A percentile compares a stretch with the other conserved stretches of the same genome.
Conservation (phyloP, 2,888 invertebrate species). For the Tinea trinotella region DNA sequence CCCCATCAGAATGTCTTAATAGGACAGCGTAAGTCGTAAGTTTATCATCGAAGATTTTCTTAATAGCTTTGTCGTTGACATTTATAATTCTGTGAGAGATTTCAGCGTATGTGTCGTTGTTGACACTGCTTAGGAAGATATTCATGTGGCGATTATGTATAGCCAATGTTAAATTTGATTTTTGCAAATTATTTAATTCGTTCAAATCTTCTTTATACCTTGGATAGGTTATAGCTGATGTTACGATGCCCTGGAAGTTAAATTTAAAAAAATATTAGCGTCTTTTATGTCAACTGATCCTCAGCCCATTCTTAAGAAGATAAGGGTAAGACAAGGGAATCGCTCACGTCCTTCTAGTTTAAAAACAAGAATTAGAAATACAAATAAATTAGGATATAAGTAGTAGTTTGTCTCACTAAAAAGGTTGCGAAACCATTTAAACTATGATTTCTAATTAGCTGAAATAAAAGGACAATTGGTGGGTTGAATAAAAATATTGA, state of each 20-base stretch:
- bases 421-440: too few relatives aligned
- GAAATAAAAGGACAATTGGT: too few relatives aligned
- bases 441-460: too few relatives aligned
- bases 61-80: conserved; percentile 49
- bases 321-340: too few relatives aligned
- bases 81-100: conserved; percentile 34
- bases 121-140: conserved; percentile 44
- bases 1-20: conserved; percentile 55
- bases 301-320: too few relatives aligned
- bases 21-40: conserved; percentile 60
- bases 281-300: too few relatives aligned
- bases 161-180: conserved; percentile 46
- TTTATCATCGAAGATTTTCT: conserved; percentile 44
- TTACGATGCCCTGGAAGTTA: conserved; percentile 60
- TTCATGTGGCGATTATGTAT: conserved; percentile 46
- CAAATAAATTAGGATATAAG: too few relatives aligned
- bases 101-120: background rate
- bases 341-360: too few relatives aligned
- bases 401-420: too few relatives aligned
- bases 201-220: conserved; percentile 45
- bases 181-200: conserved; percentile 34
- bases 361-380: too few relatives aligned
- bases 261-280: too few relatives aligned
- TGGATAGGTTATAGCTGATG: conserved; percentile 54
- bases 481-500: too few relatives aligned